These are phyloP conservation scores for Microctonus hyperodae DNA, from an alignment of 2,888 invertebrate genomes.

Conservation along the genomic window DNA sequence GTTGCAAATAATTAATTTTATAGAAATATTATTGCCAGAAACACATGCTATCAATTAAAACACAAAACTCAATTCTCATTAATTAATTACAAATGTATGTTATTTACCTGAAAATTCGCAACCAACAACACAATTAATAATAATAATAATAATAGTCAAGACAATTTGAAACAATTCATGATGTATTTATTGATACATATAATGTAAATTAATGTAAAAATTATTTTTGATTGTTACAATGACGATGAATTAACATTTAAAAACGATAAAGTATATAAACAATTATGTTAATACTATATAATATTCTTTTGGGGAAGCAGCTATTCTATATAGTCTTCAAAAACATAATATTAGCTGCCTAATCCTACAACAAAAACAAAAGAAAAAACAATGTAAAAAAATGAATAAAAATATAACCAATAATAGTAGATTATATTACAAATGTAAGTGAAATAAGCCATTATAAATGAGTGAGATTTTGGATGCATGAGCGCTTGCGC, in stretches of 20 bases:
- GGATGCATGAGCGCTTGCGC: too few species aligned
- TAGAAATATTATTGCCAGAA: too few species aligned
- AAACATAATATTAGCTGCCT: conserved; percentile 6
- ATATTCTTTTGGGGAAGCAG: not conserved
- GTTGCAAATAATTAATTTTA: too few species aligned
- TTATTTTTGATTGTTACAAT: not conserved
- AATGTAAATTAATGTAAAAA: not conserved
- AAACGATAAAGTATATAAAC: not conserved
- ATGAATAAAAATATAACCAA: conserved; percentile 8
- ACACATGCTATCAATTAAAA: too few species aligned
- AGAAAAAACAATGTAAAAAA: not conserved
- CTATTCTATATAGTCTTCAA: too few species aligned
- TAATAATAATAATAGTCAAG: not conserved
- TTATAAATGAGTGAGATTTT: too few species aligned
- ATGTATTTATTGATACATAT: not conserved
- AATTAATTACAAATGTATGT: too few species aligned
- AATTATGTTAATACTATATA: not conserved
- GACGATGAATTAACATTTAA: not conserved
- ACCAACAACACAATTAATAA: too few species aligned
- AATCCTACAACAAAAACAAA: not conserved
- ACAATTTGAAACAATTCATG: not conserved
- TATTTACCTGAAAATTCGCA: too few species aligned
- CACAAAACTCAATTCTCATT: too few species aligned
- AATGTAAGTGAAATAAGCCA: too few species aligned
- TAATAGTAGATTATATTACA: too few species aligned